Base-by-base conservation (phyloP, 2,888 invertebrate species). In the Choreutis nemorana region DNA sequence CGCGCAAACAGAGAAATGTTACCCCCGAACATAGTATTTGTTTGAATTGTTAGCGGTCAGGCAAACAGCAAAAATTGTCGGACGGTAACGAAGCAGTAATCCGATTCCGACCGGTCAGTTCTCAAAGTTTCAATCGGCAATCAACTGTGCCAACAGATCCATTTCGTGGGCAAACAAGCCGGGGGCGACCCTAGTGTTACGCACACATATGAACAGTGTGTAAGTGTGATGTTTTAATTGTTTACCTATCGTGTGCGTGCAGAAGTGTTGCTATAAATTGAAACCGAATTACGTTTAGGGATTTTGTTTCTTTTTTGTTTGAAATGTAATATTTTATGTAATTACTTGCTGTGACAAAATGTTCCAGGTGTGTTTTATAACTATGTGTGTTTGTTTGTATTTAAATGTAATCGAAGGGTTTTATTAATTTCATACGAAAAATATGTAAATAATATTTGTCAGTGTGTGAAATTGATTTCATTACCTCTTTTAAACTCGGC, bases 51-150 rank as follows among this genome's bases (percentile, higher is more conserved):
- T 63, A 62, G 65, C 57, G 65, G 66, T 64, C 61, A 49, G 51
- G 40, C 57, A 66, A 67, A 65, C 55, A 68, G 54, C 60, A 66
- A 66, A 68, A 71, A 68, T 67, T 50, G 52, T 40, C 50, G 47
- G 50, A 50, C 45, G 41, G 61, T 67, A 70, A 70, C 70, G 68
- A 70, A 68, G 61, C 58, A 13, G 68, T 68, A 68, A 72, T 70
- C 68, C 60, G 68, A 72, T 71, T 65, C 63, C 53, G 53, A 63
- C 60, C 55, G 70, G 71, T 70, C 71, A 71, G 63, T 66, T 59
- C 53, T 59, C 49, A 64, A 68, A 70, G 63, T 68, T 70, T 58
- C 66, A 63, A 72, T 72, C 63, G 50, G 56, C 71, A 72, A 72
- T 72, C 71, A 72, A 68, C 65, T 67, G 61, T 41, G 54, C 58